Base-by-base conservation (phyloP, 2,113 vertebrate genomes). In the Poeciliopsis occidentalis region DNA sequence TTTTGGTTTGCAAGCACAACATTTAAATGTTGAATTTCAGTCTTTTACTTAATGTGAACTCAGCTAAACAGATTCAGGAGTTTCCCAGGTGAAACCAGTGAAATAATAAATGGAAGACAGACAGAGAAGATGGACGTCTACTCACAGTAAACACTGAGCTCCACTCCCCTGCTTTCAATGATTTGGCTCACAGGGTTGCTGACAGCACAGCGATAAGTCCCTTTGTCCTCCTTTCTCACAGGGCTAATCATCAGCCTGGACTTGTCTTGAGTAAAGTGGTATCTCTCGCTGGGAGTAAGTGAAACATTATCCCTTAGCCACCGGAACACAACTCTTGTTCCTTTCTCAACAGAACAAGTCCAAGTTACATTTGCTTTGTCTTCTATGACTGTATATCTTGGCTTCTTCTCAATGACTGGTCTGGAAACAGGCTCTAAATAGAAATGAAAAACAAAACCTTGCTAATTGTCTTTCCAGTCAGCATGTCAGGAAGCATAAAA, bases 121-220 rank as follows among this genome's bases (percentile, higher is more conserved):
- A 57, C 2, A 41, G 6, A 26, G 32, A 0, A 39, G 22, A 71
- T 22, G 22, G 27, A 12, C 3, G 30, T 47, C 1, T 69, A 95
- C 95, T 95, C 75, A 95, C 95, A 95, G 79, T 90, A 95, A 32
- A 95, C 91, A 22, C 65, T 93, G 64, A 95, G 92, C 0, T 92
- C 89, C 71, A 80, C 29, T 1, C 62, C 29, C 17, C 57, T 62
- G 86, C 94, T 94, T 39, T 27, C 8, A 6, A 11, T 67, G 11
- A 41, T 51, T 15, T 13, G 51, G 75, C 93, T 95, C 73, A 95
- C 86, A 0, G 84, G 51, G 82, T 95, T 95, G 27, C 73, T 88
- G 39, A 81, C 94, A 77, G 86, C 64, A 71, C 95, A 95, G 60
- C 4, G 71, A 76, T 95, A 95, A 24, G 19, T 71, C 4, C 95